Evolutionary conservation across 2,113 vertebrate species (phyloP).

Genomic region (Todiramphus chloris): DNA sequence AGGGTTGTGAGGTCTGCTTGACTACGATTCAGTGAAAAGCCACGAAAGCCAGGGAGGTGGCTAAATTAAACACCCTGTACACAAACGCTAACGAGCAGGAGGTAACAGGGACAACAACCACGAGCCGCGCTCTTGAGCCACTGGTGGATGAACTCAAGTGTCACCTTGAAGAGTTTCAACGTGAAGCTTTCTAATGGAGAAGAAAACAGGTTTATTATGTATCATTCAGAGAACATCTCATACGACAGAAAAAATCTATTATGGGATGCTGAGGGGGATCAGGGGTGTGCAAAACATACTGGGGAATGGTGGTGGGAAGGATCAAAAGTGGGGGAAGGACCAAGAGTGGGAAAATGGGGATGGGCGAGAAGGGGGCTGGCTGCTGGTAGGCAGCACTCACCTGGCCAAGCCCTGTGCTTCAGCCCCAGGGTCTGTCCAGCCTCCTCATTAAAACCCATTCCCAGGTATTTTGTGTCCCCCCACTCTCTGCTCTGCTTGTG

Average conservation of each 20-base stretch:
- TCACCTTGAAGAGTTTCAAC: not conserved
- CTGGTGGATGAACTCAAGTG: not conserved
- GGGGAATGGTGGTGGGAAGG: not conserved
- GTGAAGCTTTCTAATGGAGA: not conserved
- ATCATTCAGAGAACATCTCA: not conserved
- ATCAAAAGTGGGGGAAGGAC: not conserved
- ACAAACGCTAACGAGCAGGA: not conserved
- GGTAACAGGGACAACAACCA: not conserved
- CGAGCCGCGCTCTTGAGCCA: not conserved
- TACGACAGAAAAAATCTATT: not conserved
- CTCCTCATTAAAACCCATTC: not conserved
- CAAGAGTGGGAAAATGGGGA: not conserved
- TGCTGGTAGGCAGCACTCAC: accelerated
- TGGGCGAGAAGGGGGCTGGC: not conserved
- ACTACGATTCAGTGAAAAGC: not conserved
- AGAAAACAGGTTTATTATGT: not conserved
- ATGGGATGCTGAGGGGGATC: not conserved
- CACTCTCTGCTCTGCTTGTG: not conserved
- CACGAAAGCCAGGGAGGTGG: not conserved
- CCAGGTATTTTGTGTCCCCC: not conserved
- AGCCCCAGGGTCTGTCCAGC: not conserved
- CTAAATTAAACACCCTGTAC: not conserved
- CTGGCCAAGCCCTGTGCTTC: not conserved
- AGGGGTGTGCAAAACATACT: not conserved
- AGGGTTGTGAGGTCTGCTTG: not conserved